phyloP scores from a whole-genome alignment of 64 coral and sea anemone species.

The Pachyseris speciosa region DNA sequence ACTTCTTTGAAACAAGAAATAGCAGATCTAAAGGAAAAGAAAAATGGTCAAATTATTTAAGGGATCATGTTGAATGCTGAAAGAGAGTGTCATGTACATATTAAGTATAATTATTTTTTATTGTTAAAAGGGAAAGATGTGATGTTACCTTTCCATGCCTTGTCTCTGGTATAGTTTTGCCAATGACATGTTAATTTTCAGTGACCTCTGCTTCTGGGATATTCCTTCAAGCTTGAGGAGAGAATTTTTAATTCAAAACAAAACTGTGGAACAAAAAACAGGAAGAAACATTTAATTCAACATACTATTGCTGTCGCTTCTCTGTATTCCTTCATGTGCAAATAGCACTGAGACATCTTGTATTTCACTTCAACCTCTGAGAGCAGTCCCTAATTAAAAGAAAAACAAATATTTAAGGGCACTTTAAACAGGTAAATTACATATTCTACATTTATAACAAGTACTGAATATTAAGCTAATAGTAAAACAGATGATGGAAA shows the following conservation, averaged over 20 bases:
- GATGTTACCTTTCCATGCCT: conserved; percentile 98
- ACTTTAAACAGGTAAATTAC: neutral
- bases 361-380: conserved; percentile 89
- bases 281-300: neutral
- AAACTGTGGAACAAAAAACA: neutral
- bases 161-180: conserved; percentile 90
- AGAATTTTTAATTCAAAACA: too few relatives aligned
- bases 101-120: too few relatives aligned
- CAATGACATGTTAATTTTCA: conserved; percentile 91
- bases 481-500: too few relatives aligned
- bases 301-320: conserved; percentile 85
- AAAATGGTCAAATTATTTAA: too few relatives aligned
- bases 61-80: too few relatives aligned
- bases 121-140: too few relatives aligned
- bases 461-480: too few relatives aligned
- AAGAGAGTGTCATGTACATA: too few relatives aligned
- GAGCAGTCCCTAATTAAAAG: conserved; percentile 62
- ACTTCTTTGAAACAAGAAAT: conserved; percentile 99
- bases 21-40: conserved; percentile 64
- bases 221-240: conserved; percentile 87
- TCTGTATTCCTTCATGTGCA: conserved; percentile 83
- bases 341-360: conserved; percentile 93
- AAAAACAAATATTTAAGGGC: neutral
- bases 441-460: too few relatives aligned
- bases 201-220: conserved; percentile 95